phyloP scores from a whole-genome alignment of 1,140 invertebrate species.

The Metopolophium dirhodum region DNA sequence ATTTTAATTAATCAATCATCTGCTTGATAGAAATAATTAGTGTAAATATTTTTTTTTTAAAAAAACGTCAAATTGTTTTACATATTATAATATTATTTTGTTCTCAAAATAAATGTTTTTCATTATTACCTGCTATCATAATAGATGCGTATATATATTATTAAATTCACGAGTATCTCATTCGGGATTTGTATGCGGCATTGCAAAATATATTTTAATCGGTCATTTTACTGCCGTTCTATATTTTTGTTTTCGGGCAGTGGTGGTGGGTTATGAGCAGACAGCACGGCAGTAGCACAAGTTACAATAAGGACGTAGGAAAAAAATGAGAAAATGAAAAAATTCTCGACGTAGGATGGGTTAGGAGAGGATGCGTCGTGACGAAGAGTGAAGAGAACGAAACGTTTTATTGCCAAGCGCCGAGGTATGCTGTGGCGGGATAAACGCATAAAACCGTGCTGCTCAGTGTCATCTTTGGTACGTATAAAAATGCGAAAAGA shows the following conservation, averaged over 20 bases:
- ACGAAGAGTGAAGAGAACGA: not conserved
- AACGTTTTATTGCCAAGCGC: constrained; percentile 17
- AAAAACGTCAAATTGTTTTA: not conserved
- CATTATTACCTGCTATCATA: not conserved
- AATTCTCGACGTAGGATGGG: not conserved
- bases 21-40: too few species aligned
- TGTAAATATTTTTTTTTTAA: too few species aligned
- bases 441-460: not conserved
- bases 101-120: not conserved
- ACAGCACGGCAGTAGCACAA: not conserved
- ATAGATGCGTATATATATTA: too few species aligned
- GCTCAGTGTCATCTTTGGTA: constrained; percentile 25
- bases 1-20: too few species aligned
- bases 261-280: not conserved
- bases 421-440: not conserved
- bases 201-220: not conserved
- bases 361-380: not conserved
- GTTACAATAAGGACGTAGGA: not conserved
- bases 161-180: not conserved
- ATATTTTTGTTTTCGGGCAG: not conserved
- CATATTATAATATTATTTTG: not conserved
- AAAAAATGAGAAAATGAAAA: not conserved
- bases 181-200: not conserved
- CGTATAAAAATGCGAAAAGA: constrained; percentile 28
- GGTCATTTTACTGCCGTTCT: not conserved